These are phyloP conservation scores for Resseliella maxima DNA, from an alignment of 2,888 invertebrate species.

Conservation along the genomic window DNA sequence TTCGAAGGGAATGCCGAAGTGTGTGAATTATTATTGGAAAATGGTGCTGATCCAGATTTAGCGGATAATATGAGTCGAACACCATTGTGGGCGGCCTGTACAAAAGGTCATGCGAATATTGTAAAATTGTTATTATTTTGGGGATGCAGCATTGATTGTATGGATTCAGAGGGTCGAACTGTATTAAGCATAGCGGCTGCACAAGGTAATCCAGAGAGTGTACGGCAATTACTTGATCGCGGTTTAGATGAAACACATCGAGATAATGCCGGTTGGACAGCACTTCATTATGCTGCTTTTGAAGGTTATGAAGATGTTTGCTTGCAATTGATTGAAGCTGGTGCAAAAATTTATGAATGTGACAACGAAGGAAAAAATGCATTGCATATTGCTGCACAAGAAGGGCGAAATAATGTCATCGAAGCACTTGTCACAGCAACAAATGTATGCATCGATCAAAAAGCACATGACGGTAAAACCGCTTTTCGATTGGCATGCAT, in stretches of 20 bases:
- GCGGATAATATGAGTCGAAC: conserved; percentile 84
- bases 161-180: conserved; percentile 93
- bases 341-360: conserved; percentile 74
- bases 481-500: conserved; percentile 75
- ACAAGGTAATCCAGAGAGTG: conserved; percentile 89
- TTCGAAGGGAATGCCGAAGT: conserved; percentile 94
- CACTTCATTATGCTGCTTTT: conserved; percentile 94
- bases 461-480: conserved; percentile 77
- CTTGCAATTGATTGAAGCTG: conserved; percentile 77
- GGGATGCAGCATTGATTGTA: conserved; percentile 95
- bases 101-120: conserved; percentile 89
- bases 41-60: conserved; percentile 92
- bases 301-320: conserved; percentile 74
- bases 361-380: conserved; percentile 86
- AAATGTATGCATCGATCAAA: conserved; percentile 68
- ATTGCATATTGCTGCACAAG: conserved; percentile 80
- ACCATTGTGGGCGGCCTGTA: conserved; percentile 92
- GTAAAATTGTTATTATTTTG: conserved; percentile 90
- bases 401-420: conserved; percentile 69
- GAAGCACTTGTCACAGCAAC: conserved; percentile 70
- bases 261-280: conserved; percentile 97
- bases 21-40: conserved; percentile 89
- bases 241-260: conserved; percentile 88
- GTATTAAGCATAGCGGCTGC: conserved; percentile 87
- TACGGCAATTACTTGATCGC: conserved; percentile 86